Evolutionary conservation across 1,140 invertebrate species (phyloP), one percentile per base, ranked within the genome.

Genomic region (Nasonia giraulti): DNA sequence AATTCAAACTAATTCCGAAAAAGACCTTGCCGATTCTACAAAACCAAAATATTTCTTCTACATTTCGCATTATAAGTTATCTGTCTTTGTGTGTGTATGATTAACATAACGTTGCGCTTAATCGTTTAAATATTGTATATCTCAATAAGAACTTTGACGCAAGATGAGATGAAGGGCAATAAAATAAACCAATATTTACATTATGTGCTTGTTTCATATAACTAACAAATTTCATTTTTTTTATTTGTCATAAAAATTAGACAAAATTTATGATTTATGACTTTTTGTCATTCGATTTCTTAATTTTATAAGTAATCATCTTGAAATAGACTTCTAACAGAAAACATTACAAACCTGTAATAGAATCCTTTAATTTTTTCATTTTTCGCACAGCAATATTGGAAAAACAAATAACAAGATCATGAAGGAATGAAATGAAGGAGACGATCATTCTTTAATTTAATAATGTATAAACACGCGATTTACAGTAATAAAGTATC

Each of bases 381-480:
- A 55, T 17, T 55, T 14, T 31, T 66, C 27, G 75, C 44, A 77
- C 40, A 77, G 4, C 14, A 37, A 37, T 55, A 40, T 79, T 80
- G 33, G 20, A 40, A 75, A 69, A 71, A 71, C 23, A 31, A 71
- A 50, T 80, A 71, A 80, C 40, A 71, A 47, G 40, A 27, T n/a
- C 20, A 47, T n/a, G 27, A n/a, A 44, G 7, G 33, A 80, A 80
- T 47, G n/a, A 71, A 68, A 71, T 47, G 33, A 82, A 75, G 86
- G 85, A 84, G 85, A 85, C 80, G 83, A 81, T n/a, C 50, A 83
- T 87, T 89, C 10, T 88, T 89, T 88, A 89, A 90, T 80, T 23
- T 89, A 88, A 89, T 88, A 85, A 85, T 89, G 88, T 89, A 90
- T 86, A 89, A 90, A 91, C 87, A 90, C 88, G 87, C 87, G 86